phyloP scores from a whole-genome alignment of 2,888 invertebrate species.

The Perizoma flavofasciatum region DNA sequence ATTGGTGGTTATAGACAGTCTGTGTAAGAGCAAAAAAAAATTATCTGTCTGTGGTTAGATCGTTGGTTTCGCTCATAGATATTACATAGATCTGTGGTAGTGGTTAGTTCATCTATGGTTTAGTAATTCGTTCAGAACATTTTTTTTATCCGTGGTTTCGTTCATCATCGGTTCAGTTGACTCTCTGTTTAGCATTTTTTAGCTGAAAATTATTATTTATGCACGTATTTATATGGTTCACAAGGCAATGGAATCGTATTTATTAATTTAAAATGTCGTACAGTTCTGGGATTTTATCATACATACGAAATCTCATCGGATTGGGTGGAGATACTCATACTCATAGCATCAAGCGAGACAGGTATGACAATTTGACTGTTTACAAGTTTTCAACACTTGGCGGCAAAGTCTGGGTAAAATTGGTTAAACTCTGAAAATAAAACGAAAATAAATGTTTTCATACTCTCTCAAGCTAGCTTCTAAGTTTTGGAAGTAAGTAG shows the following conservation, averaged over 20 bases:
- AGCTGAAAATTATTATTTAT: too few species aligned
- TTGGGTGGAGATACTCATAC: constrained; percentile 66
- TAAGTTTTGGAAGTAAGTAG: constrained; percentile 72
- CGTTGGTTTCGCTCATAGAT: too few species aligned
- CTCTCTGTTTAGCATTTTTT: constrained; percentile 46
- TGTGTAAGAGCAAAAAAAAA: too few species aligned
- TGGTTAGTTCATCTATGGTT: too few species aligned
- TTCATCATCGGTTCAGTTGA: constrained; percentile 45
- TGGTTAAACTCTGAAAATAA: constrained; percentile 24
- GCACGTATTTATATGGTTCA: constrained; percentile 33
- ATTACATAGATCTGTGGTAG: too few species aligned
- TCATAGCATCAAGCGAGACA: constrained; percentile 76
- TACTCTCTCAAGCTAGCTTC: constrained; percentile 67
- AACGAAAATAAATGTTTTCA: constrained; percentile 57
- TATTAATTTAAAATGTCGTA: constrained; percentile 67
- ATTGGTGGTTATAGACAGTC: too few species aligned
- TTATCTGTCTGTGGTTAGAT: too few species aligned
- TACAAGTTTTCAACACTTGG: constrained; percentile 76
- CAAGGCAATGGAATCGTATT: constrained; percentile 69
- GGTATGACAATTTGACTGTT: constrained; percentile 76
- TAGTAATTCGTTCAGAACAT: too few species aligned
- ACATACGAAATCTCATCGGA: constrained; percentile 70
- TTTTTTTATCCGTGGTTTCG: too few species aligned
- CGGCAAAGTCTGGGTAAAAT: constrained; percentile 69
- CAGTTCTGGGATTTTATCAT: constrained; percentile 60